Evolutionary conservation across 2,113 vertebrate genomes (phyloP), one percentile per base, ranked within the genome.

Genomic region (Clarias batrachus): DNA sequence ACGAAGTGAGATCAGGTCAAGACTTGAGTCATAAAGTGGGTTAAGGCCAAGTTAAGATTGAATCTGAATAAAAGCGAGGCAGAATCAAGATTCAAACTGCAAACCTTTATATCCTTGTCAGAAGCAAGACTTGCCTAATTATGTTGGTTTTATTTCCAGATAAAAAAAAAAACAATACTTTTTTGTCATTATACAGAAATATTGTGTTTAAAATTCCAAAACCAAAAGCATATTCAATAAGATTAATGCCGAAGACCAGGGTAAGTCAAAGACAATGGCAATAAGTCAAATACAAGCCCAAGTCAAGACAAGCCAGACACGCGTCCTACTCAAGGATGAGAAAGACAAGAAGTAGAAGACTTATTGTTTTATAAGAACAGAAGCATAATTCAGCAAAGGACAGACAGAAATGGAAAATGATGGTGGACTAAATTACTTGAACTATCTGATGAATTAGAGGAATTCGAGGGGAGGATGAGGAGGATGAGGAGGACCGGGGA

Each of bases 371-470:
- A 30, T 30, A 23, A 16, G 21, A 62, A 60, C 16, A 33, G 19
- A 80, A 80, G 11, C 8, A 30, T 78, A n/a, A 57, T 27, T 11
- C n/a, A 19, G 76, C 19, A 2, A 23, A 81, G 7, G 62, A 82
- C 59, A 81, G 79, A 74, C 76, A 70, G 66, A 87, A 86, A 77
- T 48, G 90, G 89, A 91, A 78, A 87, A 91, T 60, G 88, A 88
- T 87, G 83, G 89, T 87, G 93, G 92, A 93, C 89, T 91, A 78
- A 83, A 78, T 66, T 91, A 92, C 93, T 91, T 90, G 90, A 91
- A 93, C 33, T 65, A 63, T 85, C 70, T 62, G 37, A 81, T 81
- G 65, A 89, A 87, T 79, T 81, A 16, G 66, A 84, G 21, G 71
- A 68, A 85, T 66, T 63, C 25, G 63, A 62, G 21, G 77, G 66